Base-by-base conservation (phyloP, 2,797 vertebrate genomes). In the Galaxias olidus region DNA sequence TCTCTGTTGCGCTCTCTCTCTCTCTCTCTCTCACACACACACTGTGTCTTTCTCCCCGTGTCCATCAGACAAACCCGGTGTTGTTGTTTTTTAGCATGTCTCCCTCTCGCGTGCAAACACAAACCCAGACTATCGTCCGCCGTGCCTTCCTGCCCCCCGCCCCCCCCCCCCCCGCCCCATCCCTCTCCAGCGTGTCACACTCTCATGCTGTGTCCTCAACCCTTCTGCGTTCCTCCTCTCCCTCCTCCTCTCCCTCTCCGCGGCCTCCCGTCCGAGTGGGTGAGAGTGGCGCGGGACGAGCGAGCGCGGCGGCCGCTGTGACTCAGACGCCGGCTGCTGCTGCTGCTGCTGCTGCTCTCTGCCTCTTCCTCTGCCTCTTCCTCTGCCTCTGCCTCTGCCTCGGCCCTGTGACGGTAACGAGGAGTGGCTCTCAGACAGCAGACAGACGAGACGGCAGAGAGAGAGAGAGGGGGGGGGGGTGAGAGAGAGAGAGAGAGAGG, bases 381-480 rank as follows among this genome's bases (percentile, higher is more conserved):
- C n/a, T n/a, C 86, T 85, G 80, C 82, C 72, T 78, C 64, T 83
- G 81, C 73, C 83, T 2, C 30, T 30, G 30, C 30, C 30, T 30
- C 30, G 30, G 30, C 30, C 30, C 30, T 30, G 30, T 30, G 83
- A 86, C 85, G 81, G 86, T 88, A 89, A 91, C 87, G 85, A 91
- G 89, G 84, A 83, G 80, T 62, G 85, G 85, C 86, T 88, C 81
- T 81, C 80, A 46, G 63, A 75, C 63, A 61, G n/a, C 20, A 77
- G 81, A 77, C 74, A 44, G 14, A 58, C 40, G 30, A 30, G 30
- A 30, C 30, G 2, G 30, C 30, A 30, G 30, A 2, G 30, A 30
- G 30, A 30, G 30, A 30, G 30, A 30, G 30, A 30, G 30, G 6
- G 30, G 6, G 30, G 6, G 30, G 6, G 30, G 6, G 30, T 3